A percentile compares a stretch with the other conserved stretches of the same genome.
Evolutionary conservation across 2,888 invertebrate genomes (phyloP).

Genomic region (Achlya flavicornis): DNA sequence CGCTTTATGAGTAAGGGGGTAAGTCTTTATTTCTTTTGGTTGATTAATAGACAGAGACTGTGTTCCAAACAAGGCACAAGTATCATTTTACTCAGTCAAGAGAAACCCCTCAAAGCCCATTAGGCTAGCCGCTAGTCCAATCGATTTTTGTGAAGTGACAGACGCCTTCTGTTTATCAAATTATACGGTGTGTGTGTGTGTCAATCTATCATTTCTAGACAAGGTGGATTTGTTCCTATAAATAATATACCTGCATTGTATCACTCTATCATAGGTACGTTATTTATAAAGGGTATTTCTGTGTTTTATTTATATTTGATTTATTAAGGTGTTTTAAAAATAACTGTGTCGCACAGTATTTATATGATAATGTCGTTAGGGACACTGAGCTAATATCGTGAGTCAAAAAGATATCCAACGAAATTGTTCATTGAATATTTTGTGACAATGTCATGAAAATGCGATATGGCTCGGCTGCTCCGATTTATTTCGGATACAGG

Average conservation of each 20-base stretch:
- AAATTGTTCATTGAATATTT: no score
- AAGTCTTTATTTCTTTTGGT: neutral
- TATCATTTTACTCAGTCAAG: conserved; percentile 40
- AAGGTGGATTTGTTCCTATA: neutral
- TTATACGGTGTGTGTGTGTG: conserved; percentile 41
- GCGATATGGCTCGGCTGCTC: no score
- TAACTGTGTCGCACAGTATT: no score
- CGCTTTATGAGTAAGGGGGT: no score
- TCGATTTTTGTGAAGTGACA: conserved; percentile 49
- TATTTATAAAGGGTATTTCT: neutral
- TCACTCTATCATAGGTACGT: neutral
- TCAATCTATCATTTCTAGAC: conserved; percentile 38
- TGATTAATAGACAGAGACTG: conserved; percentile 16
- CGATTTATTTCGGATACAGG: no score
- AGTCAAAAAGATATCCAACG: no score
- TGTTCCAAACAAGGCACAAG: conserved; percentile 25
- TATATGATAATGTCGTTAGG: no score
- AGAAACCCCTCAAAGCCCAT: conserved; percentile 57
- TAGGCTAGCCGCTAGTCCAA: conserved; percentile 52
- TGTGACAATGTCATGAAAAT: no score
- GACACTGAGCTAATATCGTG: no score
- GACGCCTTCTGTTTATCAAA: conserved; percentile 44
- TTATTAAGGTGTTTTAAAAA: no score
- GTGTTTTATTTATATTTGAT: neutral
- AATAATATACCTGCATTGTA: neutral